Conservation (phyloP, 2,888 invertebrate genomes). For the Eumerus sabulonum region DNA sequence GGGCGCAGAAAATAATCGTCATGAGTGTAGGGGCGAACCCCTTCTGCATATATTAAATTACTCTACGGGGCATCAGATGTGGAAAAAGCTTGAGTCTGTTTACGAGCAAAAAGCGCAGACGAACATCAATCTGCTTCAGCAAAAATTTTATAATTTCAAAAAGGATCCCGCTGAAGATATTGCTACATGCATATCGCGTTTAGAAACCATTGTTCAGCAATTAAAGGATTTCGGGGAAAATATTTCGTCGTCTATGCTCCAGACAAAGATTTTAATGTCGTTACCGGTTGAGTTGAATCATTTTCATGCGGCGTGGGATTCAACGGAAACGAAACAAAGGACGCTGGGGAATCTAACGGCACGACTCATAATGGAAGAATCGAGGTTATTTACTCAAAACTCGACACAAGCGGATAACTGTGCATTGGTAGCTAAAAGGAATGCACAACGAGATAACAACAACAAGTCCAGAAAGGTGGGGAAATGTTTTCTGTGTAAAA, state of each 20-base stretch:
- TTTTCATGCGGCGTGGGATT: neutral
- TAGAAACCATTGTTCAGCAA: neutral
- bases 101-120: constrained; percentile 26
- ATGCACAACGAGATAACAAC: too few species aligned
- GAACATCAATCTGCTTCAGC: constrained; percentile 12
- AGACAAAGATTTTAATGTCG: neutral
- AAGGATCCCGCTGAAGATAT: constrained; percentile 11
- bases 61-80: constrained; percentile 19
- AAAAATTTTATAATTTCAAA: constrained; percentile 16
- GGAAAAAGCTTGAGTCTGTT: constrained; percentile 15
- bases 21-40: neutral
- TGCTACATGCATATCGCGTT: neutral
- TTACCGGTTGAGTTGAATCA: neutral
- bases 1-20: neutral
- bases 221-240: neutral
- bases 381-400: neutral
- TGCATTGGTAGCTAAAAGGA: neutral
- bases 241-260: neutral
- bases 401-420: neutral
- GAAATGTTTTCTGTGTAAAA: too few species aligned
- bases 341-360: neutral
- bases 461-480: too few species aligned
- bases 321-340: neutral
- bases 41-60: constrained; percentile 21
- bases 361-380: neutral